Base-by-base conservation (phyloP, 1,140 invertebrate genomes). In the Lasioglossum baleicum region DNA sequence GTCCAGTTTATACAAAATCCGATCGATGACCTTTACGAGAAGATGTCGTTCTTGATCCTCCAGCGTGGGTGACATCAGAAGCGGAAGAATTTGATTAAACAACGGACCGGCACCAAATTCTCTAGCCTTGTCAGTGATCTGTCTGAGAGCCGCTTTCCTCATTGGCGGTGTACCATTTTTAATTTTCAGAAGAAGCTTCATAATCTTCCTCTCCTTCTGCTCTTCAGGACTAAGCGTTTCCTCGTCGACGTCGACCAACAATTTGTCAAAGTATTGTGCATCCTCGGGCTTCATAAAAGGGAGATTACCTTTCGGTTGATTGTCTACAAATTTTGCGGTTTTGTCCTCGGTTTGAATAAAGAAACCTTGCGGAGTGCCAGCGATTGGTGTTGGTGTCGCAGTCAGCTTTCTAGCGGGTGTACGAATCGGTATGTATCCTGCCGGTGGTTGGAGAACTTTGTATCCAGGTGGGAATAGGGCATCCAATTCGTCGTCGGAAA, bases 101-200 rank as follows among this genome's bases (percentile, higher is more conserved):
- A 99, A 93, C 0, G 99, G 98, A 0, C 99, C 99, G 0, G 99
- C 99, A 0, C 99, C 99, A 89, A 99, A 99, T 92, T 99, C 98
- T 51, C 99, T 94, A 0, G 99, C 98, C 90, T 99, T 99, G 90
- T 99, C 99, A 0, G 99, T 99, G 72, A 99, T 99, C 92, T 99
- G 99, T 82, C 99, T 94, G 6, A 99, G 92, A 4, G 98, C 98
- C 15, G 98, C 98, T 94, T 99, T 99, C 81, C 99, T 95, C 98
- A 99, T 99, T 0, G 99, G 99, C 22, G 99, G 99, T 8, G 99
- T 99, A 17, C 99, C 99, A 91, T 99, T 99, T 94, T 99, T 99
- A 67, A 99, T 99, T 93, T 99, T 99, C 56, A 99, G 93, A 72
- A 99, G 91, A 4, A 99, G 93, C 90, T 99, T 99, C 99, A 99